These are phyloP conservation scores for Urophycis tenuis DNA, from an alignment of 2,797 vertebrate species.

Conservation along the genomic window DNA sequence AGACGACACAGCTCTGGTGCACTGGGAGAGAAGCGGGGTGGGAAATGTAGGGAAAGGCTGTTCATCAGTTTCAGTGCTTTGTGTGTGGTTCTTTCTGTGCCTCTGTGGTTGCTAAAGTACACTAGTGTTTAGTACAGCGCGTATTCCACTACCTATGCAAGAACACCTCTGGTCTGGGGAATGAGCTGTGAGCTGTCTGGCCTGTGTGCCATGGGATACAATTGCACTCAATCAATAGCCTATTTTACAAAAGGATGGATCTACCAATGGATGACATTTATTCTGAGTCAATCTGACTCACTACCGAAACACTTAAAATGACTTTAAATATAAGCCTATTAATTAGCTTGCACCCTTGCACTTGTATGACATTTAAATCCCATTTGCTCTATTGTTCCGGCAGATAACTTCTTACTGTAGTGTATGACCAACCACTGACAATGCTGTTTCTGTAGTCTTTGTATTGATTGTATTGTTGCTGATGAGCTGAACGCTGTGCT, in stretches of 20 bases:
- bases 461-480: constrained; percentile 40
- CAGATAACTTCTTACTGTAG: constrained; percentile 5
- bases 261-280: constrained; percentile 8
- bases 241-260: neutral
- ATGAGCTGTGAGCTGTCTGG: neutral
- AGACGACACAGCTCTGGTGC: neutral
- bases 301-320: neutral
- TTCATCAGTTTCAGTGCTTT: neutral
- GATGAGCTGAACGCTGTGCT: constrained; percentile 35
- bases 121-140: neutral
- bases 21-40: neutral
- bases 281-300: neutral
- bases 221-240: neutral
- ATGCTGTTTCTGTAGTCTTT: constrained; percentile 27
- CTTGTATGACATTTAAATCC: constrained; percentile 8
- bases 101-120: neutral
- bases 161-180: neutral
- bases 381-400: constrained; percentile 3
- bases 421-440: constrained; percentile 16
- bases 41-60: neutral
- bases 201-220: neutral
- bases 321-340: neutral
- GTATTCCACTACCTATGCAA: neutral
- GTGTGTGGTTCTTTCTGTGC: constrained; percentile 2
- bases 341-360: neutral